These are phyloP conservation scores for Sphaerodactylus townsendi DNA, from an alignment of 2,113 vertebrate genomes.

Conservation along the genomic window DNA sequence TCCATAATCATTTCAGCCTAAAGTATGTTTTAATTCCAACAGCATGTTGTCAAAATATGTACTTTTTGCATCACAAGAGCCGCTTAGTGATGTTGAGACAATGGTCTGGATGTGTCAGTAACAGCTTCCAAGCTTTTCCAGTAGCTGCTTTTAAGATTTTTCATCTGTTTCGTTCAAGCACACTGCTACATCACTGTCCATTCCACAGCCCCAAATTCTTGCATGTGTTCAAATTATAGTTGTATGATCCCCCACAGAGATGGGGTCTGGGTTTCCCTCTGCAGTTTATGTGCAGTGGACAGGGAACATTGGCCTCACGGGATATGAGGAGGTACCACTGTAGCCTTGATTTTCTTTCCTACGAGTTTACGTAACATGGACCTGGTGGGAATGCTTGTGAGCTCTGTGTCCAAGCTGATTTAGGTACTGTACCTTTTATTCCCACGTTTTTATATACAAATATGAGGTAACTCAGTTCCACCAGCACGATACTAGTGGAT, in stretches of 20 bases:
- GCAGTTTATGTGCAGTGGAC: neutral
- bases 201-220: neutral
- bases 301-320: neutral
- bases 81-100: fast-evolving
- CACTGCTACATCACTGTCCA: slow-evolving; percentile 28
- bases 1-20: slow-evolving; percentile 7
- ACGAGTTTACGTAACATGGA: neutral
- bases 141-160: neutral
- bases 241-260: neutral
- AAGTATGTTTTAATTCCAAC: slow-evolving; percentile 18
- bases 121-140: neutral
- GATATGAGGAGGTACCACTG: neutral
- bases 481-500: slow-evolving; percentile 46
- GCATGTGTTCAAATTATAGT: neutral
- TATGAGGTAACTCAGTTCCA: slow-evolving; percentile 40
- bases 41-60: neutral
- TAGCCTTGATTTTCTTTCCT: neutral
- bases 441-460: slow-evolving; percentile 23
- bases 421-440: neutral
- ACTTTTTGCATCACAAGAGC: neutral
- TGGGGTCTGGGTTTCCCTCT: neutral
- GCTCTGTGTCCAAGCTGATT: neutral
- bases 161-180: neutral
- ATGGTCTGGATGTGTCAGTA: neutral
- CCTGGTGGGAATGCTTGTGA: neutral